Evolutionary conservation across 2,888 invertebrate species (phyloP), one percentile per base, ranked within the genome.

Genomic region (Scelioninae gen. 1): DNA sequence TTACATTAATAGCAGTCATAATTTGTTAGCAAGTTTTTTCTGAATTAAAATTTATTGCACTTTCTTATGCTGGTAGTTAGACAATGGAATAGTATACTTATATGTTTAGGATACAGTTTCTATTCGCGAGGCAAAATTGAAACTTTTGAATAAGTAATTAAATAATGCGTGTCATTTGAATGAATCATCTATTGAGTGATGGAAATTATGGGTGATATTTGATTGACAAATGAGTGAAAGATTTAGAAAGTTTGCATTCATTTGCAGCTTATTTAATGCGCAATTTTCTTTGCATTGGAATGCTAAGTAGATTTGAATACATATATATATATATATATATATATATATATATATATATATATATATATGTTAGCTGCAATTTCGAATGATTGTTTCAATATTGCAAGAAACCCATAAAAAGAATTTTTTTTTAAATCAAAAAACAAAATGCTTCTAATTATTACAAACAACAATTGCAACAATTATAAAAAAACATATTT

Each of bases 241-340:
- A 82, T 71, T 82, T 66, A 84, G 78, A 82, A 82, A 84, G 82
- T 55, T 71, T 32, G 66, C 75, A 72, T 76, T 77, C 66, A 49
- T 58, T 53, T n/a, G 40, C 15, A 32, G 49, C 10, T 71, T 69
- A 51, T 58, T 71, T 58, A 78, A 65, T 71, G 65, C 29, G 74
- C 66, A 55, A 66, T 62, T 68, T 77, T 43, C 68, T 71, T 75
- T 58, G 72, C 77, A 74, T 72, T 76, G 78, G 60, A 79, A 84
- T 83, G 80, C 68, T 68, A 66, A 76, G 43, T 49, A 49, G 56
- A 45, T 16, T n/a, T n/a, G n/a, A n/a, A n/a, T n/a, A n/a, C n/a
- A n/a, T n/a, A n/a, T n/a, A n/a, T n/a, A n/a, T n/a, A n/a, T n/a
- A n/a, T n/a, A n/a, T n/a, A n/a, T n/a, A n/a, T n/a, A n/a, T n/a